Conservation (phyloP, 35 echinoderm and acorn worm genomes). For the Amphiura filiformis region DNA sequence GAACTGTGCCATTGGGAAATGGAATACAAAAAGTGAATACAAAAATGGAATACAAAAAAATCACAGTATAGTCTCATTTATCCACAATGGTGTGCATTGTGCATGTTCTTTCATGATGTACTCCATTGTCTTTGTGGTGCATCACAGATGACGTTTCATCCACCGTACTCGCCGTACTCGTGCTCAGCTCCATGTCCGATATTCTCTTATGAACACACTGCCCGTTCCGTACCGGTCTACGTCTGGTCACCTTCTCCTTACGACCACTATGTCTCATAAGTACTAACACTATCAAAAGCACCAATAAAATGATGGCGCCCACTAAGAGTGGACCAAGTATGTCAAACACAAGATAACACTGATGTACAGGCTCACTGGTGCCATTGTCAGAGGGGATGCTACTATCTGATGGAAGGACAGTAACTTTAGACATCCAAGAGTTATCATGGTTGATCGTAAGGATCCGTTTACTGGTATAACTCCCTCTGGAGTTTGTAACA, state of each 20-base stretch:
- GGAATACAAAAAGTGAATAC: too few species aligned
- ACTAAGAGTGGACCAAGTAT: not conserved
- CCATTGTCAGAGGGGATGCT: not conserved
- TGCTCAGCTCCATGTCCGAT: not conserved
- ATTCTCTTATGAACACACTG: not conserved
- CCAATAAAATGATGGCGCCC: not conserved
- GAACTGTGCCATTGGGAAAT: too few species aligned
- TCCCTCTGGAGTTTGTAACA: constrained; percentile 25
- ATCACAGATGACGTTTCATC: not conserved
- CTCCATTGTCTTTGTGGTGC: not conserved
- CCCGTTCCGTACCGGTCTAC: not conserved
- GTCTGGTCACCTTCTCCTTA: not conserved
- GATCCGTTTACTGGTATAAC: constrained; percentile 27
- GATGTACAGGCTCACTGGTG: not conserved
- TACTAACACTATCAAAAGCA: not conserved
- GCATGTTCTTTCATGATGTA: not conserved
- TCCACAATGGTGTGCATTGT: not conserved
- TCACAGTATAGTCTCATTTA: too few species aligned
- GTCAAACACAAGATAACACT: not conserved
- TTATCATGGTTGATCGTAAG: constrained; percentile 20
- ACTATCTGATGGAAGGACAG: not conserved
- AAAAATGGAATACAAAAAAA: too few species aligned
- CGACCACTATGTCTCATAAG: not conserved
- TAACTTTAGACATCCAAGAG: not conserved
- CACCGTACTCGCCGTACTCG: not conserved